These are phyloP conservation scores for Chirona hameri DNA, from an alignment of 2,888 invertebrate species.

Conservation along the genomic window DNA sequence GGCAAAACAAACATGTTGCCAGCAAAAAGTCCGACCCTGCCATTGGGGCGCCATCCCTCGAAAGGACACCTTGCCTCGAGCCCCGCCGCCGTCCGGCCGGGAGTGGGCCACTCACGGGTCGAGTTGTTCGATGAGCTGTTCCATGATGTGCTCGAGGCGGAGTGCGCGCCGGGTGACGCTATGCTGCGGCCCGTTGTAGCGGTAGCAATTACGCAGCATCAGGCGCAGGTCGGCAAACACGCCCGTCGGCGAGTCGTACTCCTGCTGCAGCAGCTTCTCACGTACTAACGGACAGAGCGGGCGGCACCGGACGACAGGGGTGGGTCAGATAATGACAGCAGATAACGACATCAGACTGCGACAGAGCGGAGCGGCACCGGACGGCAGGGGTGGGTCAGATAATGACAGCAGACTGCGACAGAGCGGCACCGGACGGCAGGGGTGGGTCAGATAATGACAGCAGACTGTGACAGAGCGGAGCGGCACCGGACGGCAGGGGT, in stretches of 20 bases:
- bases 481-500: no score
- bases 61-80: no score
- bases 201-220: constrained; percentile 53
- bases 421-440: background rate
- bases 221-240: constrained; percentile 51
- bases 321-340: no score
- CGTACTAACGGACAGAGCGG: constrained; percentile 44
- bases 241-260: constrained; percentile 49
- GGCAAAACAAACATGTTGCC: no score
- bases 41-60: no score
- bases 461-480: background rate
- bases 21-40: no score
- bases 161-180: constrained; percentile 49
- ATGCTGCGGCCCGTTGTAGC: constrained; percentile 51
- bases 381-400: no score
- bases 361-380: background rate
- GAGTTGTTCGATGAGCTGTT: constrained; percentile 50
- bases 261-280: constrained; percentile 45
- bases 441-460: no score
- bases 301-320: no score
- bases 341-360: background rate
- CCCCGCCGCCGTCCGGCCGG: background rate
- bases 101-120: constrained; percentile 46
- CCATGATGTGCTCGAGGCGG: constrained; percentile 50
- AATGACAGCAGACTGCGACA: background rate